Evolutionary conservation across 1,140 invertebrate species (phyloP).

Genomic region (Achroia grisella): DNA sequence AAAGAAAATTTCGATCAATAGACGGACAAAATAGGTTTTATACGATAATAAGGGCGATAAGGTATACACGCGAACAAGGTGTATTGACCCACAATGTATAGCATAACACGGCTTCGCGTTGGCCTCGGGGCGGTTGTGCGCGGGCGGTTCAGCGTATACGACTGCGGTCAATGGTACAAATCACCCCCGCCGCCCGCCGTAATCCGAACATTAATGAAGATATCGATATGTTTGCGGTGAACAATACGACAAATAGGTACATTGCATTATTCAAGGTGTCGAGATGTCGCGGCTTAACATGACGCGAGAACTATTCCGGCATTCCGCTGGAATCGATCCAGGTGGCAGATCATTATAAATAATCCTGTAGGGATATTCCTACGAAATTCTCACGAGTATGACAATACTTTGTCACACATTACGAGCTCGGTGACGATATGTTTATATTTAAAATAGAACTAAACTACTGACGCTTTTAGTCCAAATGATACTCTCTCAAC

Average conservation of each 20-base stretch:
- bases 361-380: slow-evolving; percentile 9
- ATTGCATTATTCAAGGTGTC: slow-evolving; percentile 28
- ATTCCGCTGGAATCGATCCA: slow-evolving; percentile 54
- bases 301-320: slow-evolving; percentile 8
- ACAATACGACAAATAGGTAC: slow-evolving; percentile 29
- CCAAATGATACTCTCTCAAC: not conserved
- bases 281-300: slow-evolving; percentile 7
- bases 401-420: not conserved
- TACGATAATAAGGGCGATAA: slow-evolving; percentile 69
- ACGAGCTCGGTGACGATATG: not conserved
- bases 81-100: slow-evolving; percentile 56
- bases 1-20: slow-evolving; percentile 53
- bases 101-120: slow-evolving; percentile 57
- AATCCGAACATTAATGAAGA: slow-evolving; percentile 55
- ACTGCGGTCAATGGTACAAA: slow-evolving; percentile 52
- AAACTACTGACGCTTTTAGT: slow-evolving; percentile 4
- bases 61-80: slow-evolving; percentile 65
- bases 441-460: not conserved
- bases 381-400: not conserved
- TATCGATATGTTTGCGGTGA: slow-evolving; percentile 67
- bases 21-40: slow-evolving; percentile 61
- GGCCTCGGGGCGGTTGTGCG: slow-evolving; percentile 54
- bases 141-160: slow-evolving; percentile 52
- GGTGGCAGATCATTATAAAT: slow-evolving; percentile 23
- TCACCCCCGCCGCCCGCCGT: slow-evolving; percentile 46